These are phyloP conservation scores for Sebastes elongatus DNA, from an alignment of 2,797 vertebrate genomes.

Conservation along the genomic window DNA sequence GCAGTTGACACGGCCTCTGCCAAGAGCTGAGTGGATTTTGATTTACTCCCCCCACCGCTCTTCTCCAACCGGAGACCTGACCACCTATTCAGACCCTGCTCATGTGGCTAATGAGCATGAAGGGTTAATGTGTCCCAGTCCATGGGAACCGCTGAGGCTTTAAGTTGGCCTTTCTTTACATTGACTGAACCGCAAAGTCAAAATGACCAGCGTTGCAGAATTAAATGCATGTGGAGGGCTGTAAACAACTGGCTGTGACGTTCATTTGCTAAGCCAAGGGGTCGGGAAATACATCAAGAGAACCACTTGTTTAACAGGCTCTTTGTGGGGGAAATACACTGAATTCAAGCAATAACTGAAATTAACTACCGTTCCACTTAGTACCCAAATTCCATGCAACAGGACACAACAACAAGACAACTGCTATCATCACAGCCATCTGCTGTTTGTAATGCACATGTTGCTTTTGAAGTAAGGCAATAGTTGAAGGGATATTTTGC, in stretches of 20 bases:
- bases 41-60: conserved; percentile 31
- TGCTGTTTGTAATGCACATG: not conserved
- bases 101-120: conserved; percentile 61
- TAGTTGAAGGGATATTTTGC: not conserved
- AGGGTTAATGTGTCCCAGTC: conserved; percentile 66
- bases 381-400: not conserved
- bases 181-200: conserved; percentile 64
- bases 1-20: conserved; percentile 49
- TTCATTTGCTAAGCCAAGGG: conserved; percentile 28
- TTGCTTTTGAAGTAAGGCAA: not conserved
- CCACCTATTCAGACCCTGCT: conserved; percentile 57
- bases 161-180: conserved; percentile 62
- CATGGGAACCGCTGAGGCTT: conserved; percentile 66
- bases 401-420: not conserved
- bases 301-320: not conserved
- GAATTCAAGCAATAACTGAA: not conserved
- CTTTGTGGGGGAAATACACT: conserved; percentile 8
- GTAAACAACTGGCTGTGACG: conserved; percentile 53
- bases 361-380: not conserved
- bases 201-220: conserved; percentile 71
- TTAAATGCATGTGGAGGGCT: conserved; percentile 70
- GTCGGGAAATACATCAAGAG: conserved; percentile 9
- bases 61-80: conserved; percentile 41
- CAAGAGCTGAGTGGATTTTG: conserved; percentile 46
- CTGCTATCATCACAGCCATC: not conserved